phyloP scores from a whole-genome alignment of 1,140 invertebrate genomes.

The Dolichoris vasculosae region DNA sequence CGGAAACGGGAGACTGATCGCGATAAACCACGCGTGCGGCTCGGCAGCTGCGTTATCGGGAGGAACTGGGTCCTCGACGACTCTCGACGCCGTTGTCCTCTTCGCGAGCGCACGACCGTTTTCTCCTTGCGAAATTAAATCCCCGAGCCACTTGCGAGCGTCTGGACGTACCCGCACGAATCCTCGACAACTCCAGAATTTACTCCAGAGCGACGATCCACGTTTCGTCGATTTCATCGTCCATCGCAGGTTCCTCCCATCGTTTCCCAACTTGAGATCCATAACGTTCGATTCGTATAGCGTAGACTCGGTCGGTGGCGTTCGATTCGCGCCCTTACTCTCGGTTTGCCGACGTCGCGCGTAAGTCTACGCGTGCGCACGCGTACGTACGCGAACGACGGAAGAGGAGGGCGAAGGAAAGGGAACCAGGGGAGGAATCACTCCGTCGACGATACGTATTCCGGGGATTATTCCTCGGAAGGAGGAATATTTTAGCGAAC shows the following conservation, averaged over 20 bases:
- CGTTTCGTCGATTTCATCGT: too few relatives aligned
- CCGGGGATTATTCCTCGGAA: not conserved
- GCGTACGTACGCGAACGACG: not conserved
- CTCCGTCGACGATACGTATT: constrained; percentile 1
- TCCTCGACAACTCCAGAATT: too few relatives aligned
- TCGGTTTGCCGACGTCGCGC: too few relatives aligned
- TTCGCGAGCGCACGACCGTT: not conserved
- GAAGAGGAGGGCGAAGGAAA: not conserved
- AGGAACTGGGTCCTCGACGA: not conserved
- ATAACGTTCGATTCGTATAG: too few relatives aligned
- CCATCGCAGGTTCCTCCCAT: too few relatives aligned
- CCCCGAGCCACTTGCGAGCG: not conserved
- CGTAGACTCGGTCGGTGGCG: too few relatives aligned
- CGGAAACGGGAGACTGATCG: not conserved
- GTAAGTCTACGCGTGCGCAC: not conserved
- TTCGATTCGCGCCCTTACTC: too few relatives aligned
- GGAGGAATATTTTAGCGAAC: constrained; percentile 31
- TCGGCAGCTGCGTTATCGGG: not conserved
- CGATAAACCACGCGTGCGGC: not conserved
- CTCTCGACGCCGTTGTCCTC: not conserved
- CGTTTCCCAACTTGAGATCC: too few relatives aligned
- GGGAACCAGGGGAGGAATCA: not conserved
- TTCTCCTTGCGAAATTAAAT: not conserved
- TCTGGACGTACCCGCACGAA: too few relatives aligned
- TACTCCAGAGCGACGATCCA: too few relatives aligned